These are phyloP conservation scores for Cranoglanis bouderius DNA, from an alignment of 2,113 vertebrate species.

Conservation along the genomic window DNA sequence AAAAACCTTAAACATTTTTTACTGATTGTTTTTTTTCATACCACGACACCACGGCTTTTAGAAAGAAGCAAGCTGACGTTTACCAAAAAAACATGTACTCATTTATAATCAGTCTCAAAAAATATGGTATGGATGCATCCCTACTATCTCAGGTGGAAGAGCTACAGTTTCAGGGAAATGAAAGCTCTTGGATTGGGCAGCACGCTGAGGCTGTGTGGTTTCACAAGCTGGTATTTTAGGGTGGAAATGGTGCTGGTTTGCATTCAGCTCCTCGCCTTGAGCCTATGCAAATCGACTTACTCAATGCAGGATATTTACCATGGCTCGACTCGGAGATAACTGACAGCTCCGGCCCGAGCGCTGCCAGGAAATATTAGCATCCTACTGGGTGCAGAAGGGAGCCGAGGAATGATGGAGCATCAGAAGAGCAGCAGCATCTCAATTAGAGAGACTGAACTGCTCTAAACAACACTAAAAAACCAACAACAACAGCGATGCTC, in stretches of 20 bases:
- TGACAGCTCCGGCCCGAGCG: conserved; percentile 50
- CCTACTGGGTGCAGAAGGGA: conserved; percentile 56
- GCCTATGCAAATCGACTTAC: conserved; percentile 59
- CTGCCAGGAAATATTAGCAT: conserved; percentile 58
- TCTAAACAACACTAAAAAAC: conserved; percentile 25
- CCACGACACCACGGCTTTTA: too few relatives aligned
- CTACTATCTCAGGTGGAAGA: background rate
- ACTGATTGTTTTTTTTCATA: background rate
- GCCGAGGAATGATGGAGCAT: conserved; percentile 37
- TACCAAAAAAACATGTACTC: background rate
- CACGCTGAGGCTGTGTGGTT: conserved; percentile 15
- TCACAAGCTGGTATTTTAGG: conserved; percentile 45
- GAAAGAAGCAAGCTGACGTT: too few relatives aligned
- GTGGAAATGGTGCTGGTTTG: conserved; percentile 51
- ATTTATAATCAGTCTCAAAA: background rate
- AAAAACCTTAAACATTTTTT: too few relatives aligned
- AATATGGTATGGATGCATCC: background rate
- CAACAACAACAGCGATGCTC: conserved; percentile 17
- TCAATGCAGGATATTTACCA: conserved; percentile 61
- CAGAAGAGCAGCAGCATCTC: conserved; percentile 52
- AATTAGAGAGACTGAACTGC: conserved; percentile 50
- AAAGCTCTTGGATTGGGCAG: background rate
- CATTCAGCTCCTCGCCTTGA: conserved; percentile 50
- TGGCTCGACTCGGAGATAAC: conserved; percentile 55
- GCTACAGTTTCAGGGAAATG: background rate